Percentiles rank a stretch among this genome's conserved stretches.
phyloP scores from a whole-genome alignment of 2,797 vertebrate species.

The Vipera ursinii region DNA sequence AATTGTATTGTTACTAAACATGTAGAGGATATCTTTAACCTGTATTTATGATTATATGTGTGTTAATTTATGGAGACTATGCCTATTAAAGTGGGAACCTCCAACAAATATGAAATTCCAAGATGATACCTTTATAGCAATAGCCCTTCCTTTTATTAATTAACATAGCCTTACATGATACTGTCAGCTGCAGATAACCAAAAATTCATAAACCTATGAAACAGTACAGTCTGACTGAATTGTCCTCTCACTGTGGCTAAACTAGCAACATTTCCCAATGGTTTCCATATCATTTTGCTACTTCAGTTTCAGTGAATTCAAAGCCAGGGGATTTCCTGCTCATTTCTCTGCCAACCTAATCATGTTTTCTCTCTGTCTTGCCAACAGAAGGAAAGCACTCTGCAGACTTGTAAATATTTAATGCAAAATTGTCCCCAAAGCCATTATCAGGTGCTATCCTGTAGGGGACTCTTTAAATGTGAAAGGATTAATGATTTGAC shows the following conservation, averaged over 20 bases:
- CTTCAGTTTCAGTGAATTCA: conserved; percentile 23
- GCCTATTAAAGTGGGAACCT: conserved; percentile 43
- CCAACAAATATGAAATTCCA: conserved; percentile 46
- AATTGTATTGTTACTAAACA: neutral
- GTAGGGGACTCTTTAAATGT: conserved; percentile 9
- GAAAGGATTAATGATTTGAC: neutral
- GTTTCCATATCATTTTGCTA: conserved; percentile 47
- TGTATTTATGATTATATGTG: neutral
- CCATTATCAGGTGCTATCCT: conserved; percentile 13
- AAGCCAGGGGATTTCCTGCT: conserved; percentile 26
- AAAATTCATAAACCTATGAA: conserved; percentile 41
- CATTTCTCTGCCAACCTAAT: conserved; percentile 26
- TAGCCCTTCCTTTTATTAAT: conserved; percentile 59
- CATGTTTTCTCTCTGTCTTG: conserved; percentile 33
- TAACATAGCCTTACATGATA: conserved; percentile 34
- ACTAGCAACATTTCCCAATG: conserved; percentile 33
- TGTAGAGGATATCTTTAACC: neutral
- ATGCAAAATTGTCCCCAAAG: neutral
- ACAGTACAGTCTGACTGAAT: conserved; percentile 30
- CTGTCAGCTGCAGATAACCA: conserved; percentile 52
- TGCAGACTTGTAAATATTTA: neutral
- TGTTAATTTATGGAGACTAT: conserved; percentile 46
- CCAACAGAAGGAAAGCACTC: conserved; percentile 1
- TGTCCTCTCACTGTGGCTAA: conserved; percentile 46
- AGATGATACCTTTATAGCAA: conserved; percentile 53